Evolutionary conservation across 2,113 vertebrate genomes (phyloP), one percentile per base, ranked within the genome.

Genomic region (Peromyscus californicus): DNA sequence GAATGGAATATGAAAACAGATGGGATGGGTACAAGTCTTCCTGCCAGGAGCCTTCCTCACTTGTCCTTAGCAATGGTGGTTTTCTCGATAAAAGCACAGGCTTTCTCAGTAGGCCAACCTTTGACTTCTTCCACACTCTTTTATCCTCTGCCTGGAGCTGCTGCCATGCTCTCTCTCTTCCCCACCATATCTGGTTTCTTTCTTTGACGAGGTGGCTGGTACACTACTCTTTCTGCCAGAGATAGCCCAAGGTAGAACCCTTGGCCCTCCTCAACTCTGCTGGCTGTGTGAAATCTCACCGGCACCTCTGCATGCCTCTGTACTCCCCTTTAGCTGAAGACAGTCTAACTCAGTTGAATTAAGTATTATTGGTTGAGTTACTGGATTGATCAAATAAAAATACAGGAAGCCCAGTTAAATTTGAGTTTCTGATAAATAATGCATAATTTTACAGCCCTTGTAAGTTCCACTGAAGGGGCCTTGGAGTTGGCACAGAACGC

Each of bases 381-480:
- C 29, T 92, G 29, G n/a, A 84, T 31, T 80, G 67, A 74, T 57
- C n/a, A 72, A 89, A n/a, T 3, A 21, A 72, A 89, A 96, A 39
- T 59, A 83, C 0, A 89, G 67, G 26, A 74, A 84, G 31, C 3
- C 54, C 16, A 86, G 33, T 86, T 67, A 93, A 89, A 79, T 91
- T 72, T 80, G 88, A 79, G 54, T 69, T 91, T 96, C 65, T 93
- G n/a, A 21, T 69, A 75, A 91, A 89, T 15, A 48, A 48, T 39
- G 24, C 67, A 59, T 22, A 12, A 33, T 89, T 75, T 61, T 74
- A 67, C 33, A 54, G 29, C 51, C 1, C 74, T 29, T 57, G 19
- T 75, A 65, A 63, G 59, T 91, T 16, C 67, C 31, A 69, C 33
- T 33, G 67, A 33, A 69, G 31, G 67, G 67, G 31, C 67, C 31